These are phyloP conservation scores for Scytalopus superciliaris DNA, from an alignment of 2,113 vertebrate species.

Conservation along the genomic window DNA sequence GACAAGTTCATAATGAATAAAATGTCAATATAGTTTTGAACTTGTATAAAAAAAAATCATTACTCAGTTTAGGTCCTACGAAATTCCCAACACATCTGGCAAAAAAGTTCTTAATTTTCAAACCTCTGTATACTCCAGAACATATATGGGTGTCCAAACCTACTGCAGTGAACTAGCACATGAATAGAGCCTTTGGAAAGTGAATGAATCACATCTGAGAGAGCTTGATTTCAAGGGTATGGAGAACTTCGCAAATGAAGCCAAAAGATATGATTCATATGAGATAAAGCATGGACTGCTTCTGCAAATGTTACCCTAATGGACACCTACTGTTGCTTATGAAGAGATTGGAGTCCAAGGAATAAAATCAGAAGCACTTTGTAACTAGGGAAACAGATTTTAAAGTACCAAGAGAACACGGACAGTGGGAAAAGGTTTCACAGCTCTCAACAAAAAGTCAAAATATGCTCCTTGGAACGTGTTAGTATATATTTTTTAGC, in stretches of 20 bases:
- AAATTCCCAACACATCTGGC: background rate
- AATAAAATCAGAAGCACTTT: slow-evolving; percentile 6
- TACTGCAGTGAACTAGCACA: background rate
- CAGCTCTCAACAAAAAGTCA: background rate
- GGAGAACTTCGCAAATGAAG: background rate
- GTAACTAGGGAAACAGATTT: background rate
- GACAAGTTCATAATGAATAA: background rate
- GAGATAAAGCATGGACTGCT: background rate
- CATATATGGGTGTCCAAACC: background rate
- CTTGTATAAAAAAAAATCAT: background rate
- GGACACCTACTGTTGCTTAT: background rate
- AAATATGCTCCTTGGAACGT: background rate
- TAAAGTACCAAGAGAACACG: slow-evolving; percentile 10
- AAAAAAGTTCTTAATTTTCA: background rate
- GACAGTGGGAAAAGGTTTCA: slow-evolving; percentile 6
- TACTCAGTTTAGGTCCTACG: background rate
- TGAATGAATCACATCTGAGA: background rate
- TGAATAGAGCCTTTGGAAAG: background rate
- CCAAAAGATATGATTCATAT: slow-evolving; percentile 6
- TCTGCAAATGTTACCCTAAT: slow-evolving; percentile 36
- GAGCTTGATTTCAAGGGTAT: background rate
- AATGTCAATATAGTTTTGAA: background rate
- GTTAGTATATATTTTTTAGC: background rate
- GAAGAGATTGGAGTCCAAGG: background rate
- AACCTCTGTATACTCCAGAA: background rate